Base-by-base conservation (phyloP, 2,888 invertebrate species). In the Patella pellucida region DNA sequence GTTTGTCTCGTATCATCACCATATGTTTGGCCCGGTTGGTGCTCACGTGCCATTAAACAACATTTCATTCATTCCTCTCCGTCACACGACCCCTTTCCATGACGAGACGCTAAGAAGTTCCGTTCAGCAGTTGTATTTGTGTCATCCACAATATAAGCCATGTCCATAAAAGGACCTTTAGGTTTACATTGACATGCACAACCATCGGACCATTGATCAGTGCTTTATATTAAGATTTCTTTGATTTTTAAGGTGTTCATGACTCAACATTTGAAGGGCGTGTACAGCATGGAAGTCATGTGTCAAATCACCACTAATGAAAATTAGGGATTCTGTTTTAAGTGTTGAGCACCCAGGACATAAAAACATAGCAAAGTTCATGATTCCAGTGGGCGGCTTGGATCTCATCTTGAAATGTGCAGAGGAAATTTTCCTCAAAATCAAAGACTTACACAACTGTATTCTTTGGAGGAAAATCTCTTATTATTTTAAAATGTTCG, bases 391-490 rank as follows among this genome's bases (percentile, higher is more conserved):
- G 74, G 23, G 76, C 75, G 56, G 73, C 73, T 31, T 80, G 76
- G 15, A 76, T 72, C 62, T 78, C 74, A 23, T 80, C 68, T 56
- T 80, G 80, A 19, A 52, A 71, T n/a, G 54, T 68, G 50, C 80
- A 76, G 3, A 73, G 52, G 23, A 73, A 80, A 71, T 78, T 80
- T 52, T 80, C 80, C 2, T 78, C 72, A 71, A 78, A 78, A 71
- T 79, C 79, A 1, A 27, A 27, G 1, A 27, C 27, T 27, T 27
- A 3, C 1, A 27, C 27, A 27, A 27, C 27, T 27, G 27, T 3
- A 27, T 27, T 27, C 27, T 27, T 27, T 27, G 27, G 27, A 27
- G 27, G 27, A 27, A 27, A 27, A 27, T 27, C 27, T 27, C 27
- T 1, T 2, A 27, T 27, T 27, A 27, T 2, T 27, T 27, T 27